Evolutionary conservation across 1,140 invertebrate genomes (phyloP), one percentile per base, ranked within the genome.

Genomic region (Dinothrombium tinctorium): DNA sequence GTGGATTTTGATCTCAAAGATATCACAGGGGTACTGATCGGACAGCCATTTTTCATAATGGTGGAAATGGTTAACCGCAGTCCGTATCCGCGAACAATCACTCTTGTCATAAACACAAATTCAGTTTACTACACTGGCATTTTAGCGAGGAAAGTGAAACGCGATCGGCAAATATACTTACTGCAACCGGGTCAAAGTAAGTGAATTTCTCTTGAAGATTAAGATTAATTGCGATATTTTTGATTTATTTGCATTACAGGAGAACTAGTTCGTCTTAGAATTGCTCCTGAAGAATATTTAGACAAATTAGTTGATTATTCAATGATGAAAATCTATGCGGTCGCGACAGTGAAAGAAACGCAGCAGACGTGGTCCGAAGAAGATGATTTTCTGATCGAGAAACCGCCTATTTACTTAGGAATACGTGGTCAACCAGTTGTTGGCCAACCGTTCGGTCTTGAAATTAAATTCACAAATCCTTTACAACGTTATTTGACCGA

Each of bases 281-380:
- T 87, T 7, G 68, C 67, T 1, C 81, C 76, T 52, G 65, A 74
- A 26, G 80, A 87, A 39, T 90, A 90, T 55, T 68, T 64, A 9
- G 65, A 67, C 33, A 70, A 73, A 55, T 58, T 89, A 8, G 65
- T 77, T 12, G 73, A 83, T 51, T 69, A 81, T 61, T 72, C 72
- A 46, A 71, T 78, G 20, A 81, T 90, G 55, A 79, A 81, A 50
- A 74, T 87, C 11, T 70, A 77, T 1, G 80, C 77, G 43, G 56
- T 83, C 15, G 77, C 74, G 0, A 72, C 68, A 1, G 76, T 90
- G 3, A 66, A 72, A 21, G 73, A 82, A 39, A 84, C 73, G 1
- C 70, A 79, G 36, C 86, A 73, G 53, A 79, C 84, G 51, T 87
- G 82, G 54, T 82, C 77, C 50, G 77, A 77, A 0, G 76, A 84